Base-by-base conservation (phyloP, 2,113 vertebrate genomes). In the Nansenia antarctica region DNA sequence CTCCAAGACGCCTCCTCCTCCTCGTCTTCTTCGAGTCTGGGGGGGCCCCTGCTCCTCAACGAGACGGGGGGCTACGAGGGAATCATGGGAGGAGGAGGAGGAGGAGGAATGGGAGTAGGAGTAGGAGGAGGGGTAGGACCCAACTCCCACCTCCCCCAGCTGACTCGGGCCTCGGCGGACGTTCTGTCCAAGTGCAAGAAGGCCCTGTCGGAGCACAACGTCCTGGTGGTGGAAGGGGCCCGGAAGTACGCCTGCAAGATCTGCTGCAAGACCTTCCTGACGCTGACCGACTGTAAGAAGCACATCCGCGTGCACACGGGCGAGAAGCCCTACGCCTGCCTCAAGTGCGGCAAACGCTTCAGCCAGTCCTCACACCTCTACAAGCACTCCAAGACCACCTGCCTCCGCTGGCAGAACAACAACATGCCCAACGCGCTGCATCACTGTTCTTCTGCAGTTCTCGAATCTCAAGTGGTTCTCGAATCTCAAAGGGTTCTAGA, bases 141-240 rank as follows among this genome's bases (percentile, higher is more conserved):
- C 67, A 79, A 73, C 42, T 87, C 82, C 62, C 80, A 78, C 35
- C 95, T 92, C 0, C 96, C 94, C 0, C 96, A 97, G 83, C 82
- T 98, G 76, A 98, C 98, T 0, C 80, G 96, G n/a, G 97, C 97
- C 0, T 99, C 98, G 0, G 98, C 98, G 0, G 97, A 99, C 0
- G 98, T 99, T 12, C 92, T 99, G 47, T 98, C 96, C 0, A 98
- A 98, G 76, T 98, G 97, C 78, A 98, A 98, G 91, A 98, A 99
- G 82, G 98, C 98, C 1, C 94, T 99, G 73, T 98, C 97, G 0
- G 98, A 99, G 92, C 98, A 98, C 80, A 99, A 99, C 0, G 98
- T 98, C 63, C 80, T 98, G 87, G 97, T 98, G 45, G 97, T 99
- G 0, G 98, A 98, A 79, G 98, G 98, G 0, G 97, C 96, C 0